phyloP scores from a whole-genome alignment of 2,113 vertebrate species.

The Pelvicachromis taeniatus region DNA sequence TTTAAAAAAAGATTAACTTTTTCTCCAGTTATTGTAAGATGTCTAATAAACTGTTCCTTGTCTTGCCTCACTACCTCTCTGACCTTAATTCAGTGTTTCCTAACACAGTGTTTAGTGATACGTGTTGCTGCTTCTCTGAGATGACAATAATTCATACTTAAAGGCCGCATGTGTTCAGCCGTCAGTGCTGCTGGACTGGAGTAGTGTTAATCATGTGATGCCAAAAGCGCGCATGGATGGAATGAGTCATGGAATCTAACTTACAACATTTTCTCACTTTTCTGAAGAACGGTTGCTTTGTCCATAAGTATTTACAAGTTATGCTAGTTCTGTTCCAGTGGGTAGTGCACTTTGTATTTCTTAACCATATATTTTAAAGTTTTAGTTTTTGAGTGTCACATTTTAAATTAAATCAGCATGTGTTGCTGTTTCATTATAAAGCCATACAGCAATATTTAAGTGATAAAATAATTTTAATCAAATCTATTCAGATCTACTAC shows the following conservation, averaged over 20 bases:
- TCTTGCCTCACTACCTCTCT: constrained; percentile 3
- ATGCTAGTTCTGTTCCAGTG: neutral
- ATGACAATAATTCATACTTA: neutral
- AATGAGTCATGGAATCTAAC: neutral
- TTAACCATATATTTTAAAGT: neutral
- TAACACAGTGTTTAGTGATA: neutral
- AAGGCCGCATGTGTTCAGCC: neutral
- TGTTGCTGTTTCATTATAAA: neutral
- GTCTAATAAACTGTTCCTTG: constrained; percentile 80
- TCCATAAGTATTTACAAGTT: neutral
- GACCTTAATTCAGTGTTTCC: neutral
- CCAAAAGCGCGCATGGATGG: neutral
- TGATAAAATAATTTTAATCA: neutral
- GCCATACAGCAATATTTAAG: neutral
- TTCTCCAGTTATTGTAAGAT: constrained; percentile 81
- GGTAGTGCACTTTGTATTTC: neutral
- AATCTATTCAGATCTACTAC: neutral
- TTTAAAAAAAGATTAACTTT: constrained; percentile 70
- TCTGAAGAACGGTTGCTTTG: neutral
- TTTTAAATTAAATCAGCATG: neutral
- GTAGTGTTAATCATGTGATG: neutral
- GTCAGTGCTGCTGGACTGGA: neutral
- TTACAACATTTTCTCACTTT: neutral
- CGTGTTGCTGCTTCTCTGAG: neutral
- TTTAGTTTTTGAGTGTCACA: neutral